Evolutionary conservation across 2,797 vertebrate genomes (phyloP).

Genomic region (Coracias cyanogaster): DNA sequence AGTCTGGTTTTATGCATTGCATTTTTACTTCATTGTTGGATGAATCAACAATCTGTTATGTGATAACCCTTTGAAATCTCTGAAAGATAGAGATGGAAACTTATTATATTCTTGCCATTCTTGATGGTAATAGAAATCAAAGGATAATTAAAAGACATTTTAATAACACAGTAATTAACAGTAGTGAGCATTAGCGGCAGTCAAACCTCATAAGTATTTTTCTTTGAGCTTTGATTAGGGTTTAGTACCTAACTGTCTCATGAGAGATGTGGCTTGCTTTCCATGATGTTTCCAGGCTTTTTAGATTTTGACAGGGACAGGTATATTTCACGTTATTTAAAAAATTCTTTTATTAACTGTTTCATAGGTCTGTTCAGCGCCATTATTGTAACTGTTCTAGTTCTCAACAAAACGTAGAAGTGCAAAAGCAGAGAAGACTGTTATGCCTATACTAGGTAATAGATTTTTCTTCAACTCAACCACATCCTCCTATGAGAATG

Average conservation of each 20-base stretch:
- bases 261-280: constrained; percentile 8
- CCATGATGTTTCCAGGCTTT: not conserved
- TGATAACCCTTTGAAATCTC: constrained; percentile 49
- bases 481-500: not conserved
- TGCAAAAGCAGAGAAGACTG: not conserved
- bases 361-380: not conserved
- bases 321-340: not conserved
- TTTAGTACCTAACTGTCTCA: constrained; percentile 18
- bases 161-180: not conserved
- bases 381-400: not conserved
- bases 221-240: constrained; percentile 18
- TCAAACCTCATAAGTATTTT: not conserved
- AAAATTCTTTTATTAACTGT: not conserved
- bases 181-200: not conserved
- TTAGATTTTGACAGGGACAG: not conserved
- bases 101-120: constrained; percentile 1
- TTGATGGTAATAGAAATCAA: constrained; percentile 26
- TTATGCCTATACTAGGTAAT: not conserved
- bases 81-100: not conserved
- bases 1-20: not conserved
- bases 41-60: not conserved
- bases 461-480: not conserved
- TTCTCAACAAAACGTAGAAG: not conserved
- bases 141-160: constrained; percentile 34
- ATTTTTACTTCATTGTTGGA: constrained; percentile 2